Conservation (phyloP, 2,888 invertebrate genomes). For the Aspidiotus destructor region DNA sequence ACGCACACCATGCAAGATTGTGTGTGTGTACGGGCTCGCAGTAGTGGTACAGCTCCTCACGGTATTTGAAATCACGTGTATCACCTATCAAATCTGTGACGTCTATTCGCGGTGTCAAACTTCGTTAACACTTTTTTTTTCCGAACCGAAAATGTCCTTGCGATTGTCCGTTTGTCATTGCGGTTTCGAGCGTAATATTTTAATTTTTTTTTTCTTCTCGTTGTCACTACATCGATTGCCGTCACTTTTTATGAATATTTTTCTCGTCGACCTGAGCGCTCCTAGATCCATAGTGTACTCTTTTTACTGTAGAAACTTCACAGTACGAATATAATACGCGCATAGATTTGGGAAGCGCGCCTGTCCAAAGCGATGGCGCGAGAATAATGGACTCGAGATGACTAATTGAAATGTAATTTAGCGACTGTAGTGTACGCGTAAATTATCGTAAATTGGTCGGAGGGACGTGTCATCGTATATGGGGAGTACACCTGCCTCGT, state of each 20-base stretch:
- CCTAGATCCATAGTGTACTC: too few relatives aligned
- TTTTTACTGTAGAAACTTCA: too few relatives aligned
- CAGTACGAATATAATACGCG: too few relatives aligned
- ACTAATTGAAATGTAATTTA: not conserved
- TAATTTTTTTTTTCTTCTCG: not conserved
- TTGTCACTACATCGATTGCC: not conserved
- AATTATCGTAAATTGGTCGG: too few relatives aligned
- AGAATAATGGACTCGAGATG: slow-evolving; percentile 1
- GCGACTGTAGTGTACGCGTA: too few relatives aligned
- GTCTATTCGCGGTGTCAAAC: slow-evolving; percentile 9
- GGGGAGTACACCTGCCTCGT: too few relatives aligned
- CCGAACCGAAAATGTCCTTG: slow-evolving; percentile 26
- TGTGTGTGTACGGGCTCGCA: not conserved
- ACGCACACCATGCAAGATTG: not conserved
- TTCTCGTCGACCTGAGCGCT: too few relatives aligned
- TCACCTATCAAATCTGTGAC: slow-evolving; percentile 12
- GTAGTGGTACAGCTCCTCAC: not conserved
- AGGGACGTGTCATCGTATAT: too few relatives aligned
- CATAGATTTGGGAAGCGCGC: too few relatives aligned
- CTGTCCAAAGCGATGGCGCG: not conserved
- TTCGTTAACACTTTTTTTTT: slow-evolving; percentile 18
- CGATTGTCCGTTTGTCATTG: slow-evolving; percentile 29
- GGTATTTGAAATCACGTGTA: slow-evolving; percentile 5
- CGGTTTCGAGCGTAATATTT: slow-evolving; percentile 12
- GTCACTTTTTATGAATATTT: too few relatives aligned